Base-by-base conservation (phyloP, 2,797 vertebrate genomes). In the Hapalemur alaotrensis region DNA sequence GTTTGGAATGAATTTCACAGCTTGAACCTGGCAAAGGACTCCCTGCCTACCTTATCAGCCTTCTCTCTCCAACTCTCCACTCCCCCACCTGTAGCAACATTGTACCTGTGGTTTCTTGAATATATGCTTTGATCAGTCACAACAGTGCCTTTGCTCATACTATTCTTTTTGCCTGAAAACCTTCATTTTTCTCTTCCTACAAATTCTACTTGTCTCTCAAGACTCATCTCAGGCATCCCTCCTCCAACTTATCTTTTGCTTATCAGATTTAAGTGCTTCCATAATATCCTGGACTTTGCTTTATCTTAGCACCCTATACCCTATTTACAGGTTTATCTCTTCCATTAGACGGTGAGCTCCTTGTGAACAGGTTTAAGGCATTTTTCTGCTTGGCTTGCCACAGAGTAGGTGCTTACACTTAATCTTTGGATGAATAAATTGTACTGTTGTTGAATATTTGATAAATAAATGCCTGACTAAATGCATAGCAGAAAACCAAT, bases 201-300 rank as follows among this genome's bases (percentile, higher is more conserved):
- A 67, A 54, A 85, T n/a, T 88, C 46, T 92, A 0, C 12, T 91
- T 92, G 32, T 57, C 87, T 96, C 93, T 93, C 35, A 95, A 79
- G 61, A 57, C 30, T 50, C 32, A 22, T 59, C 17, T 76, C 46
- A 41, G 32, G 20, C 20, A 23, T 78, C 48, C 18, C 1, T 75
- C 61, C 50, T 92, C 28, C 78, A 76, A 52, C 15, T 87, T 75
- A 28, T 73, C 63, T 96, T 94, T 73, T 15, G 61, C 54, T 63
- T 92, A 79, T 30, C 54, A 78, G 52, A 61, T 89, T 79, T 87
- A 79, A 30, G 48, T 83, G 28, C 48, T 86, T 95, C 35, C 30
- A 2, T 84, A 57, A 88, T n/a, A 73, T 92, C 70, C 38, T 75
- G 23, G 63, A 14, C 13, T 92, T 96, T 83, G 32, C 38, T 93